phyloP scores from a whole-genome alignment of 2,113 vertebrate species.

The Polyodon spathula region DNA sequence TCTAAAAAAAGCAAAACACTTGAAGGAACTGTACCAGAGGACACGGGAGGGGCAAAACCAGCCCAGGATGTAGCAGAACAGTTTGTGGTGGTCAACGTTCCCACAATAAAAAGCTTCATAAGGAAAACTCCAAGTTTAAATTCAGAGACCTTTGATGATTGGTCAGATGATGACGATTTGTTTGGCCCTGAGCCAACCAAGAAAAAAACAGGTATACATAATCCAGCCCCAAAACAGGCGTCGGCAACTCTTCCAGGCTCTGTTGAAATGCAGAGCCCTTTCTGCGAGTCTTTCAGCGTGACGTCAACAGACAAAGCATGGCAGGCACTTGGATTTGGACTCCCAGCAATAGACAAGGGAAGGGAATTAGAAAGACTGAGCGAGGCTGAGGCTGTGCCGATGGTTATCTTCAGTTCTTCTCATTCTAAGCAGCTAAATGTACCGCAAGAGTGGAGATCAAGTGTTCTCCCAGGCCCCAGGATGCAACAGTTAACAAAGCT shows the following conservation, averaged over 20 bases:
- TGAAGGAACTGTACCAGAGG: slow-evolving; percentile 49
- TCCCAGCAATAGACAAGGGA: slow-evolving; percentile 55
- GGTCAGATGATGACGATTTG: slow-evolving; percentile 80
- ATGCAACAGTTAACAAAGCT: slow-evolving; percentile 64
- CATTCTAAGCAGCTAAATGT: slow-evolving; percentile 71
- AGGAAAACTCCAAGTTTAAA: slow-evolving; percentile 66
- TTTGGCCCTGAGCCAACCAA: slow-evolving; percentile 68
- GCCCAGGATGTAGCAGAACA: slow-evolving; percentile 18
- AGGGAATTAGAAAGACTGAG: slow-evolving; percentile 34
- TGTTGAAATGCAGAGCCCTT: slow-evolving; percentile 64
- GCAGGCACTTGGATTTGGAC: slow-evolving; percentile 49
- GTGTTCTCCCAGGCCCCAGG: slow-evolving; percentile 58
- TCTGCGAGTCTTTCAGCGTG: slow-evolving; percentile 53
- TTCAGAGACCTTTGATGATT: slow-evolving; percentile 66
- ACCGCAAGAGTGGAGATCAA: slow-evolving; percentile 73
- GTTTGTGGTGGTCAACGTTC: slow-evolving; percentile 30
- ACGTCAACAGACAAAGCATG: slow-evolving; percentile 58
- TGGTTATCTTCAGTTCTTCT: slow-evolving; percentile 69
- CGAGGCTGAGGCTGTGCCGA: slow-evolving; percentile 31
- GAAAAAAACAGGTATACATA: slow-evolving; percentile 58
- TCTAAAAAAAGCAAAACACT: slow-evolving; percentile 41
- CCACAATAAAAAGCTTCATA: slow-evolving; percentile 40
- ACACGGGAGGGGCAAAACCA: slow-evolving; percentile 15
- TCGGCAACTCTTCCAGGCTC: slow-evolving; percentile 81
- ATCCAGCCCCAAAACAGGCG: slow-evolving; percentile 36